Evolutionary conservation across 2,797 vertebrate genomes (phyloP), one percentile per base, ranked within the genome.

Genomic region (Iguana delicatissima): DNA sequence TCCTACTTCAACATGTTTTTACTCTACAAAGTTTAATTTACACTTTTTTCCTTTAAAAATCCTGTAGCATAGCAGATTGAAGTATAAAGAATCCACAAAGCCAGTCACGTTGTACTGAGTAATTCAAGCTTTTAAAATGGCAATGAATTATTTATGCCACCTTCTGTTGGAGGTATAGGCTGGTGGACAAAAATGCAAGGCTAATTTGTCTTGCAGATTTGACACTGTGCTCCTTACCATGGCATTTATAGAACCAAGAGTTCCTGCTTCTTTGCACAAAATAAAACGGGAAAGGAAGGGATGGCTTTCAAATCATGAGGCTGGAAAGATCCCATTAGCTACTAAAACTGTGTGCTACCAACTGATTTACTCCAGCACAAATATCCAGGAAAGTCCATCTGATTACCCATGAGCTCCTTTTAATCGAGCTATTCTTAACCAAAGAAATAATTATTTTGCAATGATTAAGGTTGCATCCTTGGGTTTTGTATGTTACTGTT

Each of bases 131-230:
- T 94, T 96, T 95, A 46, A 93, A 96, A 91, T 0, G 3, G 88
- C 86, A 29, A 85, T 94, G 90, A 95, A 96, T 96, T 95, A 94
- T 95, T 95, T 93, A 89, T 91, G 84, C 93, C 92, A 87, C 1
- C 0, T 95, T 91, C 94, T 46, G 77, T 92, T 96, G 93, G 69
- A 90, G 92, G 86, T 90, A 92, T 93, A 89, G 94, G 79, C 79
- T 85, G 94, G 90, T 82, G 86, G 91, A 93, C 87, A 91, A 94
- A 92, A 93, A 89, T 86, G 87, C 87, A 85, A 95, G 95, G 95
- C 91, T 93, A 92, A 92, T 93, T 93, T 92, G 90, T 94, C 91
- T 92, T 91, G 91, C n/a, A 90, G 93, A 92, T 94, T 94, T 92
- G 93, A 93, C n/a, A 46, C 83, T 55, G 92, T 73, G 32, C 88